Conservation (phyloP, 2,113 vertebrate genomes). For the Fulica atra region DNA sequence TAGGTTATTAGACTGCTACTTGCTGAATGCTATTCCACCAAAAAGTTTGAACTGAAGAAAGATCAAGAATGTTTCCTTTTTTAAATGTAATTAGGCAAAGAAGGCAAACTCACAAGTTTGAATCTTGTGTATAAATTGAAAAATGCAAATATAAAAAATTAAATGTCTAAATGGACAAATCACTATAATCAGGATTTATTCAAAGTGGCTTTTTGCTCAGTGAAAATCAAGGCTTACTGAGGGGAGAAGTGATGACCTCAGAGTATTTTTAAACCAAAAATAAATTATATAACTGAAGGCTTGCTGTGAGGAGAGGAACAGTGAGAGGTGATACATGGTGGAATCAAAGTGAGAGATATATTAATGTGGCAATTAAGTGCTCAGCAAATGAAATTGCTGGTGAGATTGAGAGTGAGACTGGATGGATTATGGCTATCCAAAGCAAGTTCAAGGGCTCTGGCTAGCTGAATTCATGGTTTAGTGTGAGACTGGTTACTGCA, state of each 20-base stretch:
- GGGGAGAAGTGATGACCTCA: neutral
- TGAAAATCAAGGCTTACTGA: neutral
- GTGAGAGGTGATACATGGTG: neutral
- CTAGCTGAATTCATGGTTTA: neutral
- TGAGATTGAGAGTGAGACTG: neutral
- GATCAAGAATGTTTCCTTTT: neutral
- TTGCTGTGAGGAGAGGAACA: neutral
- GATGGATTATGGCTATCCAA: neutral
- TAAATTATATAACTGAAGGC: neutral
- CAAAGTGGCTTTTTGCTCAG: neutral
- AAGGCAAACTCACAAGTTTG: neutral
- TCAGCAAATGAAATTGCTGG: neutral
- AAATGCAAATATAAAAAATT: neutral
- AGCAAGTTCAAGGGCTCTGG: neutral
- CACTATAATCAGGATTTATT: neutral
- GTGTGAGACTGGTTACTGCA: neutral
- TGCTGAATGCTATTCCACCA: neutral
- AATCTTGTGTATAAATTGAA: neutral
- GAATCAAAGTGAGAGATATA: neutral
- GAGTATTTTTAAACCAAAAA: neutral
- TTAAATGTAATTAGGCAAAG: neutral
- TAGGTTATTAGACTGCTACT: neutral
- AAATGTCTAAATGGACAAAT: neutral
- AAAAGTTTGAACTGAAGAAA: neutral
- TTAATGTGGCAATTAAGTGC: neutral